phyloP scores from a whole-genome alignment of 2,113 vertebrate species.

The Cnemophilus loriae region DNA sequence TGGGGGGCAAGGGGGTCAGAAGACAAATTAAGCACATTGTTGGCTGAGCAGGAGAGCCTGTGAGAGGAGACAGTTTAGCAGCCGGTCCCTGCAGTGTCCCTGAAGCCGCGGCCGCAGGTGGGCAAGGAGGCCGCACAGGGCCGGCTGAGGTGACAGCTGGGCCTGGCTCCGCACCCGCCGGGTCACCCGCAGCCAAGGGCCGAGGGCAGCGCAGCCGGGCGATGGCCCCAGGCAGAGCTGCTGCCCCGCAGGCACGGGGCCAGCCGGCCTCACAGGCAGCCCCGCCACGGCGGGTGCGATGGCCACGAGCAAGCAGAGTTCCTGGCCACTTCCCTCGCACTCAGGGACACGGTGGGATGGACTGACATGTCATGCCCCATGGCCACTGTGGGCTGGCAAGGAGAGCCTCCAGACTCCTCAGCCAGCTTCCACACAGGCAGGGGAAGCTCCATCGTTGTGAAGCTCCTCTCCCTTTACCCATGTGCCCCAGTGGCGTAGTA shows the following conservation, averaged over 20 bases:
- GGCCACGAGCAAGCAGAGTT: not conserved
- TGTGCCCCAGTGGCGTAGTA: not conserved
- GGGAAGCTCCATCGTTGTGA: not conserved
- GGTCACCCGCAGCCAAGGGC: accelerated
- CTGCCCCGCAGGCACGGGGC: accelerated
- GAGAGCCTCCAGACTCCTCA: not conserved
- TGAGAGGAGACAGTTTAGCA: not conserved
- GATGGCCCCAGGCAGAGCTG: not conserved
- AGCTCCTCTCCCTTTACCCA: not conserved
- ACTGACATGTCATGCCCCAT: accelerated
- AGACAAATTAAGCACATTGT: conserved; percentile 28
- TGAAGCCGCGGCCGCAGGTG: accelerated
- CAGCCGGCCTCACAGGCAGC: not conserved
- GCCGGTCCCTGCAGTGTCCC: not conserved
- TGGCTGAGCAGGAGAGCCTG: not conserved
- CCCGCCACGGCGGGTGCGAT: accelerated
- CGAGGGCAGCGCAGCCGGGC: accelerated
- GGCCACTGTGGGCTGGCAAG: not conserved
- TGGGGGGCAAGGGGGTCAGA: not conserved
- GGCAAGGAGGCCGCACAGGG: accelerated
- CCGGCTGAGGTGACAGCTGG: accelerated
- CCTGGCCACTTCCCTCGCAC: not conserved
- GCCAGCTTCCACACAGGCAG: not conserved
- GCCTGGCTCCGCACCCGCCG: accelerated
- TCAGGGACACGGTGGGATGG: accelerated